Evolutionary conservation across 2,797 vertebrate genomes (phyloP).

Genomic region (Netta rufina): DNA sequence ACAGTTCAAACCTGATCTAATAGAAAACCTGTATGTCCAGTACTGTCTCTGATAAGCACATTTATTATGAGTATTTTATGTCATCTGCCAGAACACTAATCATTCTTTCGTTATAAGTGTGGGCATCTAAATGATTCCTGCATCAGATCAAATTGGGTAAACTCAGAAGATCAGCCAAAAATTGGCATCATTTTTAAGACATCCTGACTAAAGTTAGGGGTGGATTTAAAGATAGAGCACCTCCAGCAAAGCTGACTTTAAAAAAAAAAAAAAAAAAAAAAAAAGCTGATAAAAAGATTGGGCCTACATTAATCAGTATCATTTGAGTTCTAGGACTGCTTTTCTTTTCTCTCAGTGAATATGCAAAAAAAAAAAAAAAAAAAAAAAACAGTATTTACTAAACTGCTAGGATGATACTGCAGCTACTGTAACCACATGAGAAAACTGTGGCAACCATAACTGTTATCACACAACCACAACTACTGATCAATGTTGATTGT

Average conservation of each 20-base stretch:
- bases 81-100: background rate
- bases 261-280: background rate
- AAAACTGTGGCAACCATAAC: background rate
- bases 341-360: background rate
- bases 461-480: background rate
- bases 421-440: background rate
- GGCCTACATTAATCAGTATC: background rate
- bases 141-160: background rate
- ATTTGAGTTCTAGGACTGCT: background rate
- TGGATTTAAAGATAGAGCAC: background rate
- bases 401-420: background rate
- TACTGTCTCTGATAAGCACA: background rate
- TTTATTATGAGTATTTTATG: background rate
- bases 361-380: background rate
- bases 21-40: background rate
- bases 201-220: background rate
- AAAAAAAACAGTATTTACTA: background rate
- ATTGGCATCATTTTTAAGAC: background rate
- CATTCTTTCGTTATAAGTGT: background rate
- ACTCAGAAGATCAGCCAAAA: background rate
- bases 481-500: background rate
- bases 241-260: background rate
- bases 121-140: background rate
- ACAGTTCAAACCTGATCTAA: background rate
- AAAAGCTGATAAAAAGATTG: background rate